phyloP scores from a whole-genome alignment of 1,140 invertebrate genomes.

The Drosophila truncata region DNA sequence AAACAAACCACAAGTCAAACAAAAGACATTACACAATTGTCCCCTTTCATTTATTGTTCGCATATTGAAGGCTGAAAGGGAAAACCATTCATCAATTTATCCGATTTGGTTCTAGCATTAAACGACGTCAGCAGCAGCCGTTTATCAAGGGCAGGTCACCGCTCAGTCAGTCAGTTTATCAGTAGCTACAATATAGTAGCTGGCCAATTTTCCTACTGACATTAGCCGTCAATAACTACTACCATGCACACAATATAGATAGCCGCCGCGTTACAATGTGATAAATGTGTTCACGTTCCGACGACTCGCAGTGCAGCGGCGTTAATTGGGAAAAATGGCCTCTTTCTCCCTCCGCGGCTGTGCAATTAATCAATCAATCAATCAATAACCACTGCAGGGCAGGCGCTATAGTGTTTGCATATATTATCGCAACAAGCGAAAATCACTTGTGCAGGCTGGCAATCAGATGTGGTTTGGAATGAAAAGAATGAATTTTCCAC shows the following conservation, averaged over 20 bases:
- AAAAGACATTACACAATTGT: constrained; percentile 23
- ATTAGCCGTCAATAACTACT: constrained; percentile 62
- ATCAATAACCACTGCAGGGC: constrained; percentile 38
- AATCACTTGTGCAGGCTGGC: constrained; percentile 28
- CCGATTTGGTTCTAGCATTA: constrained; percentile 15
- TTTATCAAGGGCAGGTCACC: constrained; percentile 34
- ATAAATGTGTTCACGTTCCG: constrained; percentile 48
- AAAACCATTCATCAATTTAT: constrained; percentile 63
- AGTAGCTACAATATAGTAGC: constrained; percentile 49
- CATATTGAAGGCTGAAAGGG: constrained; percentile 13
- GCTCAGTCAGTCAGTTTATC: constrained; percentile 48
- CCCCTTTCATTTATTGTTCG: constrained; percentile 26
- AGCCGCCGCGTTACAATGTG: constrained; percentile 48
- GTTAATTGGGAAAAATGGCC: constrained; percentile 54
- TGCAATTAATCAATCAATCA: constrained; percentile 64
- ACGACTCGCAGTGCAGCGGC: constrained; percentile 14
- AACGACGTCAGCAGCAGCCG: constrained; percentile 40
- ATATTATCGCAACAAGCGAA: constrained; percentile 43
- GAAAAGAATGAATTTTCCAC: constrained; percentile 19
- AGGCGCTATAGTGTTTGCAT: constrained; percentile 55
- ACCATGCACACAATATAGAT: constrained; percentile 53
- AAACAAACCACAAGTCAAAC: neutral
- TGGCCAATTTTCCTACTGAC: constrained; percentile 48
- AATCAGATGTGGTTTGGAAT: neutral
- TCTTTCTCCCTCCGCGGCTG: neutral